Evolutionary conservation across 2,113 vertebrate species (phyloP), one percentile per base, ranked within the genome.

Genomic region (Callorhinus ursinus): DNA sequence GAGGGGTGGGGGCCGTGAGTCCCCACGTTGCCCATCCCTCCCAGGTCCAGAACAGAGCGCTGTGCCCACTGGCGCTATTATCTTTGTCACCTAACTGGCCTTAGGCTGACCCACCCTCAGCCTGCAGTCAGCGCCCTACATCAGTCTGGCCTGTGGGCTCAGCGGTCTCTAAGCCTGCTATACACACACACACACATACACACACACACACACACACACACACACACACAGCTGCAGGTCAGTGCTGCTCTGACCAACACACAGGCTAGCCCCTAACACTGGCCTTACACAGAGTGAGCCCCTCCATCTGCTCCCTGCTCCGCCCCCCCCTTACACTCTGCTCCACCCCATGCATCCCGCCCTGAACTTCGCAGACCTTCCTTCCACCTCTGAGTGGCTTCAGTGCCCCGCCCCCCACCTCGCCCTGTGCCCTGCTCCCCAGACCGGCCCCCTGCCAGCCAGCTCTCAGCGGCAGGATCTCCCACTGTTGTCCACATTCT

Each of bases 291-390:
- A 9, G 74, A 77, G 26, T 26, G 72, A 63, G 63, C 53, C 36
- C 53, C 39, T 77, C 12, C 76, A 14, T 19, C 36, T 71, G 1
- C 2, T 6, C 72, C 15, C 51, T 81, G 36, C 21, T 33, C 21
- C 15, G 1, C 21, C 51, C 16, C 2, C 28, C 2, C 28, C 11
- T 42, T 36, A 8, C 11, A n/a, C n/a, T 67, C 31, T 61, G 18
- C 26, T 39, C 61, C 15, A 13, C 7, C 36, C 16, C 16, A 0
- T 3, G 26, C 1, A 1, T 39, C n/a, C 51, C 28, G 14, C 51
- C 91, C 46, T 49, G 24, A 61, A 7, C 88, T 90, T 74, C 61
- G 69, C 51, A 10, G 1, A 51, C 18, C 67, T 74, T 89, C 83
- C 63, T 71, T 82, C 46, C 39, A 19, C 28, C 79, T 94, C 76